phyloP scores from a whole-genome alignment of 2,797 vertebrate species.

The Dendrocincla tyrannina region DNA sequence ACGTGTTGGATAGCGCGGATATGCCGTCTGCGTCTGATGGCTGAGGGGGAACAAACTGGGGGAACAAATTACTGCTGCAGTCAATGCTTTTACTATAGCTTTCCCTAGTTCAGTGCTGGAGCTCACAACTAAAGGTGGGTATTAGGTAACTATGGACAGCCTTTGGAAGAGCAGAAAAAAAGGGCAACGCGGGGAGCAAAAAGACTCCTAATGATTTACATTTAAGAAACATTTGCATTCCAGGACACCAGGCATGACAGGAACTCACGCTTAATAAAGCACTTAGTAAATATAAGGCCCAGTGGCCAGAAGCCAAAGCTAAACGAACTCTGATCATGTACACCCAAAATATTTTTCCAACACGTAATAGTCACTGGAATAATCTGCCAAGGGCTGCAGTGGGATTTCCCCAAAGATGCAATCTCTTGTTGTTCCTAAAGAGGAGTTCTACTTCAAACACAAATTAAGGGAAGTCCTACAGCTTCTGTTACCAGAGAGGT shows the following conservation, averaged over 20 bases:
- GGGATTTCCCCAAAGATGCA: background rate
- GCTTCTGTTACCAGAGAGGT: background rate
- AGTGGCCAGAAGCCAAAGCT: background rate
- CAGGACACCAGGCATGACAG: background rate
- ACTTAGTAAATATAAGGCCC: background rate
- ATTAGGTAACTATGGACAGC: background rate
- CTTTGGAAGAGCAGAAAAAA: background rate
- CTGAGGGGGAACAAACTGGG: background rate
- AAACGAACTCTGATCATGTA: background rate
- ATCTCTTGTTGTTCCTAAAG: background rate
- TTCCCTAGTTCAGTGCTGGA: background rate
- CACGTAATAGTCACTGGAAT: background rate
- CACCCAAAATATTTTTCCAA: background rate
- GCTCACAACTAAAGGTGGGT: background rate
- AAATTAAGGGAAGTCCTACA: background rate
- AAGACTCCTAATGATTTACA: background rate
- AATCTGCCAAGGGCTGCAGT: background rate
- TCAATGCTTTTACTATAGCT: background rate
- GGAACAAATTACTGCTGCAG: background rate
- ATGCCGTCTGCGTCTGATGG: background rate
- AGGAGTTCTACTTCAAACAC: background rate
- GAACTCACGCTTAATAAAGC: background rate
- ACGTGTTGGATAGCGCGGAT: rapidly evolving
- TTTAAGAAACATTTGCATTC: background rate
- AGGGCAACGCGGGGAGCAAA: background rate